Percentiles rank a stretch among this genome's conserved stretches.
Conservation (phyloP, 2,888 invertebrate genomes). For the Agrotis segetum region DNA sequence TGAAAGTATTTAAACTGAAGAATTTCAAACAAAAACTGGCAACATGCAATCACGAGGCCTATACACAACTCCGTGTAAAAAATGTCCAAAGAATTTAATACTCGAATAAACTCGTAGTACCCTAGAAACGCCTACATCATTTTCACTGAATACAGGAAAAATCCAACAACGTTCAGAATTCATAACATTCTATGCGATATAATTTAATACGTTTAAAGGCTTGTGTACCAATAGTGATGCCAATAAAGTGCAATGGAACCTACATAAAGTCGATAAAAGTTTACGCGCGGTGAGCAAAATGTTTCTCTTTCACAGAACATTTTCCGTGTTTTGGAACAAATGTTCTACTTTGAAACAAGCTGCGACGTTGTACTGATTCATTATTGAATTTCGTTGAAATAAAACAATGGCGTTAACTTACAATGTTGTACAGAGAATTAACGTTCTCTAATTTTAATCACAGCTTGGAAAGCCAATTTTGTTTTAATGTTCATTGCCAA, state of each 20-base stretch:
- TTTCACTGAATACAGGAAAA: slow-evolving; percentile 7
- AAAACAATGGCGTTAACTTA: slow-evolving; percentile 44
- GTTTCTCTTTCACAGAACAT: slow-evolving; percentile 46
- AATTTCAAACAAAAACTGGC: no score
- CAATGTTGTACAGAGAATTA: slow-evolving; percentile 6
- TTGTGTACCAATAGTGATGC: slow-evolving; percentile 23
- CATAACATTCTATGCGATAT: slow-evolving; percentile 22
- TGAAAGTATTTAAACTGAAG: no score
- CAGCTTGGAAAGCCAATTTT: slow-evolving; percentile 6
- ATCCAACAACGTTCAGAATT: background rate
- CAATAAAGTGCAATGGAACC: slow-evolving; percentile 41
- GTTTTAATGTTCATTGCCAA: slow-evolving; percentile 6
- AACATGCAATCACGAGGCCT: no score
- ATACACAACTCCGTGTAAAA: background rate
- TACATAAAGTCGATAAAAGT: slow-evolving; percentile 38
- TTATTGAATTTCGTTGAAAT: slow-evolving; percentile 63
- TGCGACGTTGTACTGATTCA: slow-evolving; percentile 56
- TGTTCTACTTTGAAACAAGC: slow-evolving; percentile 57
- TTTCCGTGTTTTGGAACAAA: slow-evolving; percentile 55
- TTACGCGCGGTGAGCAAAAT: slow-evolving; percentile 42
- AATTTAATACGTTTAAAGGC: slow-evolving; percentile 9
- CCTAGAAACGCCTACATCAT: background rate
- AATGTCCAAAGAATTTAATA: background rate
- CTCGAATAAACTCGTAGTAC: background rate
- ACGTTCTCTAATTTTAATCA: slow-evolving; percentile 26